Percentiles rank a stretch among this genome's conserved stretches.
phyloP scores from a whole-genome alignment of 2,888 invertebrate species.

The Andrena camellia region DNA sequence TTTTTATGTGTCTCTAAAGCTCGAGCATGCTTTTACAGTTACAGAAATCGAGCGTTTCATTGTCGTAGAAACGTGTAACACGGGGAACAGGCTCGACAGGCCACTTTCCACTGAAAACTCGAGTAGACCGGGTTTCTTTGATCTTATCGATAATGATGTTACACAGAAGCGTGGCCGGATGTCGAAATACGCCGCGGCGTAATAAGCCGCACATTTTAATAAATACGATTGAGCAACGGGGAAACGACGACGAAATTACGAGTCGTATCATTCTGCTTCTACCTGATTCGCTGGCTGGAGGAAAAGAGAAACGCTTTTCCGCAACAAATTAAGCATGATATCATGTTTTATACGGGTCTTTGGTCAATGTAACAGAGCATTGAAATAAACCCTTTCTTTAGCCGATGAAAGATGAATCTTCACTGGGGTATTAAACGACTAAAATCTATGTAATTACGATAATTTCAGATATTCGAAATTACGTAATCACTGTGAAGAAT shows the following conservation, averaged over 20 bases:
- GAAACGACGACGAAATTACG: neutral
- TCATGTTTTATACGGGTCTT: neutral
- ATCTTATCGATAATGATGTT: slow-evolving; percentile 63
- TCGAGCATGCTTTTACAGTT: slow-evolving; percentile 1
- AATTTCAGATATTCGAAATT: no score
- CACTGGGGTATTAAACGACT: no score
- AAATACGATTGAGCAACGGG: slow-evolving; percentile 49
- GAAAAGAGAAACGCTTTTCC: neutral
- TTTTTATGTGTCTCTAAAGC: neutral
- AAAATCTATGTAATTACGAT: no score
- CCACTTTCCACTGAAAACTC: slow-evolving; percentile 62
- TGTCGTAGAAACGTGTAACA: slow-evolving; percentile 40
- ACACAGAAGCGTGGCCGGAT: slow-evolving; percentile 52
- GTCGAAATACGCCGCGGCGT: slow-evolving; percentile 42
- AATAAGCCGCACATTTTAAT: slow-evolving; percentile 28
- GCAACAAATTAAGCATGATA: neutral
- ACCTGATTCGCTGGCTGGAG: neutral
- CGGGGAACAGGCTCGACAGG: slow-evolving; percentile 39
- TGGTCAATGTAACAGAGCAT: neutral
- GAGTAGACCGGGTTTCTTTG: slow-evolving; percentile 50
- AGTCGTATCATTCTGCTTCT: neutral
- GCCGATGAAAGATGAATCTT: neutral
- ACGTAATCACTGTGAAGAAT: no score
- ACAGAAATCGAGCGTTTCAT: slow-evolving; percentile 28
- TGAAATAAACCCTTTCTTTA: neutral